Evolutionary conservation across 1,140 invertebrate genomes (phyloP), one percentile per base, ranked within the genome.

Genomic region (Matsumurasca onukii): DNA sequence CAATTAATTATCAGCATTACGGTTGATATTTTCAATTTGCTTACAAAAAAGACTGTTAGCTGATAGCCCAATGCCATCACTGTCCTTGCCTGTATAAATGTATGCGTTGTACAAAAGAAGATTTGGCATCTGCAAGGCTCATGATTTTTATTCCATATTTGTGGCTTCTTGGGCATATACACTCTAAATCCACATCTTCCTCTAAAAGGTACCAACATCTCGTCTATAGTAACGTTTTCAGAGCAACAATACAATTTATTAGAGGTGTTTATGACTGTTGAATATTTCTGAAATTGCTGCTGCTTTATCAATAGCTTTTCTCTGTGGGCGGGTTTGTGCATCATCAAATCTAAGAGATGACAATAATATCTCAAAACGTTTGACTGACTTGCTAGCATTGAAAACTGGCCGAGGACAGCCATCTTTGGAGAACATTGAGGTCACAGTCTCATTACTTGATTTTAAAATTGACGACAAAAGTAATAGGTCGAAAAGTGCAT

Each of bases 201-300:
- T 51, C 75, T 62, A 70, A 79, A 81, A 29, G 70, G 66, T 22
- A 77, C 66, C 17, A 82, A 69, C 73, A 78, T 80, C 75, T 82
- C 79, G 73, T 82, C 66, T 22, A 67, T 20, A n/a, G 66, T 67
- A 9, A 55, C 48, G 13, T 27, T 5, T 31, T 20, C 3, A 3
- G 51, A 67, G 2, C 27, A 2, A 20, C 49, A 12, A 31, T 67
- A 67, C 17, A 57, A 17, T 15, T n/a, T 1, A 29, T 67, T 52
- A 20, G 25, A 27, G 49, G 55, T 67, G n/a, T 13, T 2, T 15
- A 55, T 67, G 5, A 12, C 1, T 3, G 12, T 52, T 12, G 27
- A 67, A 67, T 17, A 57, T 55, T 31, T 67, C 66, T 57, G 66
- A 67, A 3, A 67, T 57, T 3, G 48, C 1, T 27, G 48, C 66